Evolutionary conservation across 2,888 invertebrate genomes (phyloP).

Genomic region (Anthrax anthrax): DNA sequence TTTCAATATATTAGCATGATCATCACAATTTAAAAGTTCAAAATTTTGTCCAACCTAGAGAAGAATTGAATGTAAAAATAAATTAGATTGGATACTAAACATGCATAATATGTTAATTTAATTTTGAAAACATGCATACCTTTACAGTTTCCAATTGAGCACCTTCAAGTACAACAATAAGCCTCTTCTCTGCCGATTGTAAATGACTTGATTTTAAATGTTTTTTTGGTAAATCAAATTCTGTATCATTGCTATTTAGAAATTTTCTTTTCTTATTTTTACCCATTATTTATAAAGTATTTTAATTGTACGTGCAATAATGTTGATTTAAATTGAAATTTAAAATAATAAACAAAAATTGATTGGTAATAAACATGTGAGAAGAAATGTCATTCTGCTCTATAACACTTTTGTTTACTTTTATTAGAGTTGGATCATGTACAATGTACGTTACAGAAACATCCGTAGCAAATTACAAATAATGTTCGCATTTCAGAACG

Average conservation of each 20-base stretch:
- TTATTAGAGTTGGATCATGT: too few species aligned
- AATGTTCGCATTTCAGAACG: too few species aligned
- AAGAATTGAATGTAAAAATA: background rate
- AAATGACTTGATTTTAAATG: slow-evolving; percentile 65
- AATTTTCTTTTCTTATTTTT: slow-evolving; percentile 26
- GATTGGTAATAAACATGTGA: too few species aligned
- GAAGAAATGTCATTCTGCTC: too few species aligned
- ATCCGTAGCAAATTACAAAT: too few species aligned
- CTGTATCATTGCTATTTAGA: slow-evolving; percentile 44
- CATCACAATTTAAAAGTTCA: slow-evolving; percentile 87
- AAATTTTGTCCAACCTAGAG: slow-evolving; percentile 70
- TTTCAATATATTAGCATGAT: slow-evolving; percentile 69
- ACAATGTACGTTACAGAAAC: too few species aligned
- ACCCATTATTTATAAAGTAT: slow-evolving; percentile 8
- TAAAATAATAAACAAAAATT: too few species aligned
- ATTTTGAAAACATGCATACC: slow-evolving; percentile 44
- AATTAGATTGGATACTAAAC: too few species aligned
- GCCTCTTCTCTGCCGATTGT: slow-evolving; percentile 72
- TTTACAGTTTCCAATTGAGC: slow-evolving; percentile 94
- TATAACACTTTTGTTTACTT: too few species aligned
- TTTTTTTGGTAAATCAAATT: slow-evolving; percentile 63
- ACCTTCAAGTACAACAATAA: slow-evolving; percentile 84
- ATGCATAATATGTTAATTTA: too few species aligned
- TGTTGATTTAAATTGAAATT: too few species aligned
- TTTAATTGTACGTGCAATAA: too few species aligned